A percentile compares a stretch with the other conserved stretches of the same genome.
Evolutionary conservation across 2,113 vertebrate species (phyloP).

Genomic region (Colistium nudipinnis): DNA sequence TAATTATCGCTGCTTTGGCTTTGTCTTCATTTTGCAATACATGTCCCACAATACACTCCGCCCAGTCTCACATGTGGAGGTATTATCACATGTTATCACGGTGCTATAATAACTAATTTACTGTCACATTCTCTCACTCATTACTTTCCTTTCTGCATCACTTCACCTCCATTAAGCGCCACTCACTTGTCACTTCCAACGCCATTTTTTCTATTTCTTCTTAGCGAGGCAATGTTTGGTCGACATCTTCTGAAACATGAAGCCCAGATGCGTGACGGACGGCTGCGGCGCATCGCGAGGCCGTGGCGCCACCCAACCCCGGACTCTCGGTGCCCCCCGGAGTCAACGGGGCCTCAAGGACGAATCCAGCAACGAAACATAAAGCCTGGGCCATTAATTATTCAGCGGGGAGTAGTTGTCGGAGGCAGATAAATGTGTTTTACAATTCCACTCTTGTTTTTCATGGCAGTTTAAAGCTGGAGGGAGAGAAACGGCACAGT

Average conservation of each 20-base stretch:
- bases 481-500: slow-evolving; percentile 42
- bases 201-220: slow-evolving; percentile 29
- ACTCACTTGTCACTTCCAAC: slow-evolving; percentile 1
- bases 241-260: slow-evolving; percentile 17
- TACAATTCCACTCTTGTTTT: slow-evolving; percentile 62
- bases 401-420: slow-evolving; percentile 66
- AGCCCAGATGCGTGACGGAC: slow-evolving; percentile 9
- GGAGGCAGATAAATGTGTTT: slow-evolving; percentile 74
- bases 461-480: slow-evolving; percentile 48
- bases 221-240: slow-evolving; percentile 3
- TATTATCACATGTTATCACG: neutral
- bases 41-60: no score
- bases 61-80: no score
- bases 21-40: no score
- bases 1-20: no score
- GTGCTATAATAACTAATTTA: slow-evolving; percentile 22
- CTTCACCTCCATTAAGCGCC: slow-evolving; percentile 37
- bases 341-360: slow-evolving; percentile 60
- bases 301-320: neutral
- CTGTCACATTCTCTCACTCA: slow-evolving; percentile 24
- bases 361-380: slow-evolving; percentile 43
- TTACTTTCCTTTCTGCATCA: slow-evolving; percentile 44
- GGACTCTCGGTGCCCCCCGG: neutral
- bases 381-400: slow-evolving; percentile 72
- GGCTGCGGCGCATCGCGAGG: neutral